Percentiles rank a stretch among this genome's conserved stretches.
These are phyloP conservation scores for Parascotia fuliginaria DNA, from an alignment of 2,888 invertebrate species.

Conservation along the genomic window DNA sequence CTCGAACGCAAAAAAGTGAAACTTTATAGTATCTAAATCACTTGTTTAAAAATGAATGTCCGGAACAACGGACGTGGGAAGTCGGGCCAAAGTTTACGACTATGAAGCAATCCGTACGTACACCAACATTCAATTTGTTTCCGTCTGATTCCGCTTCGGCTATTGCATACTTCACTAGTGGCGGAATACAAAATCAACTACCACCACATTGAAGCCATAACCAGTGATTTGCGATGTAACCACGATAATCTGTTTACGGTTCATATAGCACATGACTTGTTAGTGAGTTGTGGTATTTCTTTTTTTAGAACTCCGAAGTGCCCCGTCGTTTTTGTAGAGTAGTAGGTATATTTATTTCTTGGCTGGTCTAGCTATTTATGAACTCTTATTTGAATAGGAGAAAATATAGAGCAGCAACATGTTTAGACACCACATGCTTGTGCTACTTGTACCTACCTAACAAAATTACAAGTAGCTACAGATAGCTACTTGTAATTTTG, in stretches of 20 bases:
- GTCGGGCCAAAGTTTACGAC: conserved; percentile 68
- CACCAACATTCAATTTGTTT: conserved; percentile 70
- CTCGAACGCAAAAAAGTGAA: conserved; percentile 43
- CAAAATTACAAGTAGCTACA: too few species aligned
- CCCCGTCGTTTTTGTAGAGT: neutral
- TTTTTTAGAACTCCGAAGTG: neutral
- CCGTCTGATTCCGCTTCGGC: conserved; percentile 60
- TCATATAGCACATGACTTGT: conserved; percentile 12
- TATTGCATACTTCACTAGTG: conserved; percentile 69
- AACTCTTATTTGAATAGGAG: too few species aligned
- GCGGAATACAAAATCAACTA: conserved; percentile 63
- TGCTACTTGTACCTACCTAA: too few species aligned
- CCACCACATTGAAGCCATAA: conserved; percentile 53
- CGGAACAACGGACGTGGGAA: conserved; percentile 62
- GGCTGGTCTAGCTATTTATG: neutral
- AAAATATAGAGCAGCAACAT: too few species aligned
- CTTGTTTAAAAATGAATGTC: conserved; percentile 72
- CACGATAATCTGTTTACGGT: conserved; percentile 33
- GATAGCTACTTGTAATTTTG: too few species aligned
- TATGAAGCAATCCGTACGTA: conserved; percentile 61
- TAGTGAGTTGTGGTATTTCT: conserved; percentile 26
- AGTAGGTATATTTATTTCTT: neutral
- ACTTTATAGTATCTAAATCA: conserved; percentile 67
- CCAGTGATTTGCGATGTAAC: conserved; percentile 50
- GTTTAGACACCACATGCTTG: too few species aligned